These are phyloP conservation scores for Tolmerus cingulatus DNA, from an alignment of 2,888 invertebrate species.

Conservation along the genomic window DNA sequence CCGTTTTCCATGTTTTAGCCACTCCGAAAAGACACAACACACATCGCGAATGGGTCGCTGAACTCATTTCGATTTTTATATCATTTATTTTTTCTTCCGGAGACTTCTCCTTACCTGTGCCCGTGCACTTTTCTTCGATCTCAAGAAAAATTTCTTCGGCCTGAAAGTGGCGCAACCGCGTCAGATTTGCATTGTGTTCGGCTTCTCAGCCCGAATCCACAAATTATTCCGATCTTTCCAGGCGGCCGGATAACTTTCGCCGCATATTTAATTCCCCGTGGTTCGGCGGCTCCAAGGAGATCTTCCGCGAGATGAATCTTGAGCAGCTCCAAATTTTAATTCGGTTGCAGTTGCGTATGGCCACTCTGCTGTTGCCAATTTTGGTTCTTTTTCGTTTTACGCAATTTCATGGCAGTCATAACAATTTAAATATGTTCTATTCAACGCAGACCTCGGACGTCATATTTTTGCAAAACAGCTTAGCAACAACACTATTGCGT, in stretches of 20 bases:
- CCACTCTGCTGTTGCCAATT: not conserved
- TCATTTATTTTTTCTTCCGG: not conserved
- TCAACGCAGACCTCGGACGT: not conserved
- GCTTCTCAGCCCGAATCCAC: not conserved
- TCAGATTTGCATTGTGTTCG: conserved; percentile 7
- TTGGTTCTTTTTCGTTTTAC: not conserved
- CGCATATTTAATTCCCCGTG: not conserved
- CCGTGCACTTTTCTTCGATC: not conserved
- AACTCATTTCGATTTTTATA: not conserved
- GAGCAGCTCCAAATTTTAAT: not conserved
- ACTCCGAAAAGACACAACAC: not conserved
- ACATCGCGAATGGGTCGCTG: not conserved
- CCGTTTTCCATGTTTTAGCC: not conserved
- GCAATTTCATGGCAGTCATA: not conserved
- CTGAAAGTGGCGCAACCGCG: not conserved
- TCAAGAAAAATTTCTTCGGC: not conserved
- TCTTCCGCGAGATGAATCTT: not conserved
- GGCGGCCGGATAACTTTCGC: not conserved
- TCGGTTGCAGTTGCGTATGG: not conserved
- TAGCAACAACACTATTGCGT: not conserved
- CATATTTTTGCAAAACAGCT: not conserved
- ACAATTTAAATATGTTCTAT: not conserved
- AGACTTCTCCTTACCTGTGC: not conserved
- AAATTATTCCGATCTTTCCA: conserved; percentile 1
- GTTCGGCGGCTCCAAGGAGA: not conserved